Base-by-base conservation (phyloP, 2,888 invertebrate genomes). In the Nymphalis polychloros region DNA sequence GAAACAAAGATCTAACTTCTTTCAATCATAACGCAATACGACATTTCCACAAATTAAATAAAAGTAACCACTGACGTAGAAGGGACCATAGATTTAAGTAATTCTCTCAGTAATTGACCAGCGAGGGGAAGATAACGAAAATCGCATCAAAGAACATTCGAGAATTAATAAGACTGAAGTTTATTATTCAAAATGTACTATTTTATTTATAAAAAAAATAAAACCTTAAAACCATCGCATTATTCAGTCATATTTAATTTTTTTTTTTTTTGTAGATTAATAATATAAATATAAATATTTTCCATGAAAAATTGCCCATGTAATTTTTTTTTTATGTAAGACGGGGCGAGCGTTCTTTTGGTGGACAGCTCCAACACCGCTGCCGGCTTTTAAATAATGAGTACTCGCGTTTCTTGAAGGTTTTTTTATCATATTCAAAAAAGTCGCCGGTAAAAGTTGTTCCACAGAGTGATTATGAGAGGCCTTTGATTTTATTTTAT, bases 11-110 rank as follows among this genome's bases (percentile, higher is more conserved):
- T 16, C 6, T n/a, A 2, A 31, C 53, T 27, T 17, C 17, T 27
- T 31, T 55, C 27, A n/a, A 55, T n/a, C 31, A 55, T 31, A 31
- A 27, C 6, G 17, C 27, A 55, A 31, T 17, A 55, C 23, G 52
- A 46, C 48, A 48, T 27, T 60, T 47, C 19, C 48, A 48, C 10
- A n/a, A 31, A 55, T 17, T n/a, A 55, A 31, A 55, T 55, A 31
- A 55, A 57, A 57, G 41, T 41, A 41, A 57, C 10, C 10, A 6
- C 19, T 35, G 19, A 63, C 17, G n/a, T 46, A 50, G 63, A 57
- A 46, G 23, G 16, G 27, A 59, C 48, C 68, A 60, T 67, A 68
- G 61, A 69, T 70, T 71, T 63, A 72, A 70, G 71, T 63, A 71
- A 72, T 70, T 72, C 64, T 41, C 23, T 31, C 50, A 55, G 72